Percentiles rank a stretch among this genome's conserved stretches.
phyloP scores from a whole-genome alignment of 2,888 invertebrate species.

The Rosalia funebris region DNA sequence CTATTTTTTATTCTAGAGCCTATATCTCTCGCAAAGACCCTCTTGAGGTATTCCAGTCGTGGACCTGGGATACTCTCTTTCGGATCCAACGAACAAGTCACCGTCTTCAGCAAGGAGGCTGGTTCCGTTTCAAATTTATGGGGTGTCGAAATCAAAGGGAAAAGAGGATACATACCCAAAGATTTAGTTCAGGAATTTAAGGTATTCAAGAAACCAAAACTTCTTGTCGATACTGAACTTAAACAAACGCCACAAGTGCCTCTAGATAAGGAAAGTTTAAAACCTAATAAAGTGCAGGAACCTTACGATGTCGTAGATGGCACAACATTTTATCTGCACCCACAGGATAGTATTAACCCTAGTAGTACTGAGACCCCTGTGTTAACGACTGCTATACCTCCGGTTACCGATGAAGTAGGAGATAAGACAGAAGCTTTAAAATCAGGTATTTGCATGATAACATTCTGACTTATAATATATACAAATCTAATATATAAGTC shows the following conservation, averaged over 20 bases:
- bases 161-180: conserved; percentile 74
- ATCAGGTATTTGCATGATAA: not conserved
- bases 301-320: conserved; percentile 72
- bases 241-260: conserved; percentile 47
- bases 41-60: conserved; percentile 68
- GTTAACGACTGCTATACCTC: conserved; percentile 33
- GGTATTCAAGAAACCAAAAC: conserved; percentile 62
- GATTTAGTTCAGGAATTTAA: conserved; percentile 71
- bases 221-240: conserved; percentile 64
- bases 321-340: conserved; percentile 68
- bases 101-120: conserved; percentile 77
- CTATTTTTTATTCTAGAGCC: conserved; percentile 56
- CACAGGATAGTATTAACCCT: conserved; percentile 40
- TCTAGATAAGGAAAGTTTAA: conserved; percentile 41
- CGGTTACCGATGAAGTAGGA: conserved; percentile 19
- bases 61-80: conserved; percentile 72
- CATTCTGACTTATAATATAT: no score
- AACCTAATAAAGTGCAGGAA: conserved; percentile 53
- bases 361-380: conserved; percentile 38
- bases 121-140: conserved; percentile 71
- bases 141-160: conserved; percentile 76
- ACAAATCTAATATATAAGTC: no score
- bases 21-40: conserved; percentile 72
- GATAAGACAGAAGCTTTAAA: conserved; percentile 21
- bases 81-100: conserved; percentile 67